Evolutionary conservation across 2,888 invertebrate genomes (phyloP).

Genomic region (Dromius quadrimaculatus): DNA sequence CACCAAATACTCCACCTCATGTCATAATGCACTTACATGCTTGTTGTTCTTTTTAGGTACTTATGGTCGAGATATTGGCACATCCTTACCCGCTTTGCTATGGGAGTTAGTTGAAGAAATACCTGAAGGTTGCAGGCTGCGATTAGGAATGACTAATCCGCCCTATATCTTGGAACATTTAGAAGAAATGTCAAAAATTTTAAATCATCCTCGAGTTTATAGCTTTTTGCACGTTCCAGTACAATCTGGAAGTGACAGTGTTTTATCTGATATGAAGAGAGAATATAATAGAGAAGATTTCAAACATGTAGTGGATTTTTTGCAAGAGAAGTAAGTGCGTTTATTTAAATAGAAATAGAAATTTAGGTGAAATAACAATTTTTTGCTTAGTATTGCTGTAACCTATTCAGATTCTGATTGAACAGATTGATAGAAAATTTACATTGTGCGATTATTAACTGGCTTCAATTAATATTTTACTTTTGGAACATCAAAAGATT

Average conservation of each 20-base stretch:
- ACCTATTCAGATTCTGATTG: no score
- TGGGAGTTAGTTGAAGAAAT: slow-evolving; percentile 85
- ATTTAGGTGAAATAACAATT: no score
- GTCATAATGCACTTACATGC: neutral
- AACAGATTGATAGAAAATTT: no score
- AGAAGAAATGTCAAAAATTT: slow-evolving; percentile 87
- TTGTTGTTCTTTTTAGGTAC: slow-evolving; percentile 70
- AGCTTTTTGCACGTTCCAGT: slow-evolving; percentile 98
- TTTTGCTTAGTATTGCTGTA: no score
- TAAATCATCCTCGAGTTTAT: slow-evolving; percentile 91
- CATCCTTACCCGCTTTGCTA: slow-evolving; percentile 87
- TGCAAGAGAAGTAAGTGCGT: slow-evolving; percentile 74
- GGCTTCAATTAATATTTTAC: no score
- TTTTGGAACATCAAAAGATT: no score
- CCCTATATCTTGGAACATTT: slow-evolving; percentile 97
- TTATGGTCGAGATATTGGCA: slow-evolving; percentile 94
- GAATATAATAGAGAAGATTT: slow-evolving; percentile 95
- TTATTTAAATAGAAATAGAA: neutral
- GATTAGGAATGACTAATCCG: slow-evolving; percentile 98
- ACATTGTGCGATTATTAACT: no score
- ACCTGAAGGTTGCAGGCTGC: slow-evolving; percentile 81
- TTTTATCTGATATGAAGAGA: slow-evolving; percentile 94
- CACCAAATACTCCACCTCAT: no score
- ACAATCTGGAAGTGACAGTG: slow-evolving; percentile 96
- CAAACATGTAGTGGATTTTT: slow-evolving; percentile 86